A percentile compares a stretch with the other conserved stretches of the same genome.
Evolutionary conservation across 2,888 invertebrate species (phyloP).

Genomic region (Nemurella pictetii): DNA sequence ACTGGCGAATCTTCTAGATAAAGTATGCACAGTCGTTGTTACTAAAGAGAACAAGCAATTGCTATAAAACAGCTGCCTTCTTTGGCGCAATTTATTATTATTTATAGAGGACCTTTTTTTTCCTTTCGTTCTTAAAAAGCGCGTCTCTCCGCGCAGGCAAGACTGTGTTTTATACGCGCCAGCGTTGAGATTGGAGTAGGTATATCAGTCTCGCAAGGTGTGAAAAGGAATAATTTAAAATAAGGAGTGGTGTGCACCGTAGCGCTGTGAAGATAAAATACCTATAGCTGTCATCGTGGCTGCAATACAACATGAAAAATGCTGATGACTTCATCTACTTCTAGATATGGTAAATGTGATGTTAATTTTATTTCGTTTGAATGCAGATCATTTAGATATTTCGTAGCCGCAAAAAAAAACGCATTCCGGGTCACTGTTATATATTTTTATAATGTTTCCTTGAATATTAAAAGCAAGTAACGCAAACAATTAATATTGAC

Average conservation of each 20-base stretch:
- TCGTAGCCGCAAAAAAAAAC: too few relatives aligned
- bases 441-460: too few relatives aligned
- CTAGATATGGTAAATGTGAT: background rate
- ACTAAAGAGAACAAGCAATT: slow-evolving; percentile 3
- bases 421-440: too few relatives aligned
- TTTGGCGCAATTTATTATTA: slow-evolving; percentile 20
- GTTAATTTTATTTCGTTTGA: background rate
- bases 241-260: background rate
- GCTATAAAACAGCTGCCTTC: background rate
- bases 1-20: background rate
- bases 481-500: too few relatives aligned
- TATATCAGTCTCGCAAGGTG: background rate
- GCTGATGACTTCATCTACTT: background rate
- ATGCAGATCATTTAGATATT: background rate
- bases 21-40: slow-evolving; percentile 11
- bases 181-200: background rate
- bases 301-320: background rate
- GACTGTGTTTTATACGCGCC: background rate
- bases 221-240: background rate
- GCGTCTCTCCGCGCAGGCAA: background rate
- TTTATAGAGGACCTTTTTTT: slow-evolving; percentile 12
- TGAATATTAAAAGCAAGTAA: too few relatives aligned
- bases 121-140: background rate
- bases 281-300: background rate
- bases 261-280: background rate